These are phyloP conservation scores for Drosophila mayaguana DNA, from an alignment of 2,888 invertebrate species.

Conservation along the genomic window DNA sequence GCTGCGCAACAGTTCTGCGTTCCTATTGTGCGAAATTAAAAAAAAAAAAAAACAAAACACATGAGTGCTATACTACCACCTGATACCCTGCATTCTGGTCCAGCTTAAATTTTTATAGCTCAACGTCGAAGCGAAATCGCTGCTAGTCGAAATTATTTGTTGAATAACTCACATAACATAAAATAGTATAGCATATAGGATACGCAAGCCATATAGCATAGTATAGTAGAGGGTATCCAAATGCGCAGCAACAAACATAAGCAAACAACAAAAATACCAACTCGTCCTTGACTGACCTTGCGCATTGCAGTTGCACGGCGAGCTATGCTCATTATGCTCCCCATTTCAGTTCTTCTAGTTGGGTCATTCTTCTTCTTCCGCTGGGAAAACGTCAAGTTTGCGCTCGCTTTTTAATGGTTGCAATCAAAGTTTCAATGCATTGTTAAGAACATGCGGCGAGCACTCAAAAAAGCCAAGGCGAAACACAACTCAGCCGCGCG, in stretches of 20 bases:
- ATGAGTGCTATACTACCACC: neutral
- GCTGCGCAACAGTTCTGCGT: slow-evolving; percentile 19
- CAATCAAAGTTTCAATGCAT: slow-evolving; percentile 77
- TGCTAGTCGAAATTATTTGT: neutral
- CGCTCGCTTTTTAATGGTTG: slow-evolving; percentile 73
- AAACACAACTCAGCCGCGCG: slow-evolving; percentile 28
- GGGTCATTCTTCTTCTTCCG: neutral
- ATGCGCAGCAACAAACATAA: slow-evolving; percentile 24
- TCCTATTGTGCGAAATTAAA: slow-evolving; percentile 55
- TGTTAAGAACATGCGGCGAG: slow-evolving; percentile 57
- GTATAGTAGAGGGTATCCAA: neutral
- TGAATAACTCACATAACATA: neutral
- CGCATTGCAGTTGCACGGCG: slow-evolving; percentile 61
- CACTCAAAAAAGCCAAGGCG: slow-evolving; percentile 51
- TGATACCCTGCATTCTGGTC: neutral
- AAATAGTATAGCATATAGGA: too few species aligned
- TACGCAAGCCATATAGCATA: too few species aligned
- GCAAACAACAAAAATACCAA: slow-evolving; percentile 1
- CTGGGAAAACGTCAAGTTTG: slow-evolving; percentile 47
- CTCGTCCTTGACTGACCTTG: slow-evolving; percentile 75
- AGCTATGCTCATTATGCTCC: slow-evolving; percentile 66
- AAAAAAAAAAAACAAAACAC: slow-evolving; percentile 26
- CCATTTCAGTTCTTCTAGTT: slow-evolving; percentile 24
- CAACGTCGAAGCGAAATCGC: too few species aligned
- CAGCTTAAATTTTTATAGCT: neutral